These are phyloP conservation scores for Hyla sarda DNA, from an alignment of 2,113 vertebrate genomes.

Conservation along the genomic window DNA sequence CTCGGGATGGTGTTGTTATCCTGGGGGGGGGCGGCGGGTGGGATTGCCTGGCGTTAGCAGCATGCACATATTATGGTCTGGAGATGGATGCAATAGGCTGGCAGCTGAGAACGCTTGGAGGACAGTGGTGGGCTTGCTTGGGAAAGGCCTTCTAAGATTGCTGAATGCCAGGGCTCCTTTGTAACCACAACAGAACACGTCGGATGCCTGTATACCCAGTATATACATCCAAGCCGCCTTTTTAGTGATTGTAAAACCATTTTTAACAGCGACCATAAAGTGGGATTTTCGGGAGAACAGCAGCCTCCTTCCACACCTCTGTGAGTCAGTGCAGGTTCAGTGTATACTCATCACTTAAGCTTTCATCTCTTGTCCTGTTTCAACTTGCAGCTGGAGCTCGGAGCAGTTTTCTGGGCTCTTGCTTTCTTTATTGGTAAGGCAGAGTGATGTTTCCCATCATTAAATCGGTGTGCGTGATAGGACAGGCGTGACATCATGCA, in stretches of 20 bases:
- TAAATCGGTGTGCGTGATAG: conserved; percentile 24
- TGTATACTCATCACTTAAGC: conserved; percentile 54
- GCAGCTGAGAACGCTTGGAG: conserved; percentile 14
- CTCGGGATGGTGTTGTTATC: background rate
- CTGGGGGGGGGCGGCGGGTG: background rate
- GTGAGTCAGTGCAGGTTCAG: conserved; percentile 53
- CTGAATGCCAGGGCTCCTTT: background rate
- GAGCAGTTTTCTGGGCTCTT: conserved; percentile 38
- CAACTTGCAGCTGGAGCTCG: conserved; percentile 47
- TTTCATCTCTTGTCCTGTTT: conserved; percentile 56
- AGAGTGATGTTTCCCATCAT: conserved; percentile 46
- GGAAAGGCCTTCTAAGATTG: background rate
- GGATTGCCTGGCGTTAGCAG: conserved; percentile 28
- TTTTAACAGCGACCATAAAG: background rate
- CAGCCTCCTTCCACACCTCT: conserved; percentile 54
- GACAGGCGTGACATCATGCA: conserved; percentile 42
- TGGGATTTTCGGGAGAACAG: conserved; percentile 14
- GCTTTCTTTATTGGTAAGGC: conserved; percentile 46
- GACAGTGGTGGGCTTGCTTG: background rate
- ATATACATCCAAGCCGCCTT: too few relatives aligned
- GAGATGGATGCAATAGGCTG: conserved; percentile 1
- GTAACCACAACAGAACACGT: too few relatives aligned
- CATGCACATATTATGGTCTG: conserved; percentile 49
- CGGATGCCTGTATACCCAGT: background rate
- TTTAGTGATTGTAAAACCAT: background rate